Evolutionary conservation across 2,797 vertebrate species (phyloP).

Genomic region (Poeciliopsis paucimaculata): DNA sequence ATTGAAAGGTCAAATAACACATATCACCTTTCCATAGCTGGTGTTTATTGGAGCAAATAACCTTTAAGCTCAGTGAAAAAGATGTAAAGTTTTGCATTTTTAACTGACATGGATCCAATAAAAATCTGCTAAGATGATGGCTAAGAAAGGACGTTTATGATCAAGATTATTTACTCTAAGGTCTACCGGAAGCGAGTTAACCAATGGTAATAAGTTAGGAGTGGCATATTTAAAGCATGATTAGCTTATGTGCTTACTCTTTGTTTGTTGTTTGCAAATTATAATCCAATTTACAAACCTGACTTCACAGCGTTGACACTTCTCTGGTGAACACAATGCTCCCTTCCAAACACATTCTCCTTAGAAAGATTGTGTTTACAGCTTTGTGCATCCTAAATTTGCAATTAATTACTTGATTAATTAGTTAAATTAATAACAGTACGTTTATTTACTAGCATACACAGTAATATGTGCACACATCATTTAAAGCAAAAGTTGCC

Average conservation of each 20-base stretch:
- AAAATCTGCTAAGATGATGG: too few relatives aligned
- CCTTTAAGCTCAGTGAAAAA: background rate
- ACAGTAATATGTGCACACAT: too few relatives aligned
- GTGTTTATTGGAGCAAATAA: background rate
- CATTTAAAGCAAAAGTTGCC: too few relatives aligned
- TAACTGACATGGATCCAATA: background rate
- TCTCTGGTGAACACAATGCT: background rate
- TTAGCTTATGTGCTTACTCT: background rate
- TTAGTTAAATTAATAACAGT: background rate
- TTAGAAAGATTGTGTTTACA: background rate
- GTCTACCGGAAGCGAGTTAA: background rate
- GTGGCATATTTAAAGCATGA: background rate
- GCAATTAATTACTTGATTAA: background rate
- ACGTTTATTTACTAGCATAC: background rate
- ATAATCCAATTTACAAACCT: background rate
- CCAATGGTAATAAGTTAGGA: background rate
- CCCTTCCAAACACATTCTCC: too few relatives aligned
- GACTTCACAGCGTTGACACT: background rate
- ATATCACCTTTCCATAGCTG: background rate
- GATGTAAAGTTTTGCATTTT: background rate
- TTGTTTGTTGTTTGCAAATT: background rate
- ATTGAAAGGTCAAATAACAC: conserved; percentile 48
- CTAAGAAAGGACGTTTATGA: background rate
- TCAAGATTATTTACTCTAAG: background rate
- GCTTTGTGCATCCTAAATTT: background rate